Evolutionary conservation across 2,113 vertebrate genomes (phyloP), one percentile per base, ranked within the genome.

Genomic region (Hypanus sabinus): DNA sequence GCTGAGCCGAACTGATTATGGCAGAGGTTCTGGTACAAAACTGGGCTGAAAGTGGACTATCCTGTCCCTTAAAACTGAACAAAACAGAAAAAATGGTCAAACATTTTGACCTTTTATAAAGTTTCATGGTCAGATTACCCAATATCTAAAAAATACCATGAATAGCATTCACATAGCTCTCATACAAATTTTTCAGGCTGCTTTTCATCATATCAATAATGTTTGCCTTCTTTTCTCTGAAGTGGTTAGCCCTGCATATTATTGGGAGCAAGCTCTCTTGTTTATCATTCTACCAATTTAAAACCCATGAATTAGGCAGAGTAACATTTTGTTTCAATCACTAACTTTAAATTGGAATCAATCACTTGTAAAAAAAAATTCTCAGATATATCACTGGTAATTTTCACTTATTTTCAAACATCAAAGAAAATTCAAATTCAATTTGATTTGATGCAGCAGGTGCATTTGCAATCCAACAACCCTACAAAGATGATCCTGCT

Each of bases 331-430:
- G 30, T 60, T 87, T 57, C 11, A 46, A 87, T 10, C 8, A 18
- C 83, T 68, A 65, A 24, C 65, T 92, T 92, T 92, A 70, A 92
- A 92, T 92, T 71, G 36, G 90, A 92, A 71, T n/a, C 33, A 70
- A 12, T 92, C 71, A 3, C 33, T 33, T 93, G 36, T 38, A 8
- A 71, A 38, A 46, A 38, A 46, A 38, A 71, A 70, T 60, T 87
- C 81, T 36, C 70, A 6, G 62, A 38, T 46, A 93, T 27, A 8
- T 22, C 33, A 93, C 73, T 71, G 33, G 36, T 24, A 71, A 93
- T 73, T 73, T 73, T 60, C 83, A 46, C 85, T 65, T 88, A 88
- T 88, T 62, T 65, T 65, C 62, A 62, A 88, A 30, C 90, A 93
- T 46, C 36, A 93, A 93, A 20, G 62, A 55, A 71, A 93, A 27